Evolutionary conservation across 1,140 invertebrate genomes (phyloP).

Genomic region (Coenobita brevimanus): DNA sequence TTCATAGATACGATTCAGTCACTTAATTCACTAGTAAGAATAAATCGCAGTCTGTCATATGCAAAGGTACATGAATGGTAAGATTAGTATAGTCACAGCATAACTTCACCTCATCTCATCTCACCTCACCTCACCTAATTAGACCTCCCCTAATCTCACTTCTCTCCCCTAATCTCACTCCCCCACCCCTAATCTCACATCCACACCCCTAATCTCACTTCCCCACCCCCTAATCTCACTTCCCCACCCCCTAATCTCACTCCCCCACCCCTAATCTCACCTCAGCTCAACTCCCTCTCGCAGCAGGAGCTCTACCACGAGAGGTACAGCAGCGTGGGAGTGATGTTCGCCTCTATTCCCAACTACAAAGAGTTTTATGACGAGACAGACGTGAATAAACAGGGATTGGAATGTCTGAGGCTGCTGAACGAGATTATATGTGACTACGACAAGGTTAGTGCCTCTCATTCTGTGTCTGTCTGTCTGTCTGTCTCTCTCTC

Average conservation of each 20-base stretch:
- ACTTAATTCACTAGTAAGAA: too few relatives aligned
- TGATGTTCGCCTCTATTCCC: slow-evolving; percentile 98
- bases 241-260: background rate
- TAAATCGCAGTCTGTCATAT: too few relatives aligned
- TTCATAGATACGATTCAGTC: too few relatives aligned
- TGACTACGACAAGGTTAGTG: slow-evolving; percentile 94
- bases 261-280: background rate
- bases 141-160: background rate
- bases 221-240: background rate
- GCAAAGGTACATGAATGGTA: too few relatives aligned
- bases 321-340: slow-evolving; percentile 93
- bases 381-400: slow-evolving; percentile 97
- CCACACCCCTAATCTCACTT: too few relatives aligned
- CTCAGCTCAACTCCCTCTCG: background rate
- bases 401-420: slow-evolving; percentile 94
- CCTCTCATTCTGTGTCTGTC: too few relatives aligned
- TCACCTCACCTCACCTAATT: too few relatives aligned
- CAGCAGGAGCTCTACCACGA: slow-evolving; percentile 93
- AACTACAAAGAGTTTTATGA: slow-evolving; percentile 99
- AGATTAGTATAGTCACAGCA: too few relatives aligned
- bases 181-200: too few relatives aligned
- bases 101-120: too few relatives aligned
- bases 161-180: background rate
- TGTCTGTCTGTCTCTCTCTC: background rate
- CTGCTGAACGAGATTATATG: slow-evolving; percentile 98